Percentiles rank a stretch among this genome's conserved stretches.
These are phyloP conservation scores for Tipula vernalis DNA, from an alignment of 2,888 invertebrate genomes.

Conservation along the genomic window DNA sequence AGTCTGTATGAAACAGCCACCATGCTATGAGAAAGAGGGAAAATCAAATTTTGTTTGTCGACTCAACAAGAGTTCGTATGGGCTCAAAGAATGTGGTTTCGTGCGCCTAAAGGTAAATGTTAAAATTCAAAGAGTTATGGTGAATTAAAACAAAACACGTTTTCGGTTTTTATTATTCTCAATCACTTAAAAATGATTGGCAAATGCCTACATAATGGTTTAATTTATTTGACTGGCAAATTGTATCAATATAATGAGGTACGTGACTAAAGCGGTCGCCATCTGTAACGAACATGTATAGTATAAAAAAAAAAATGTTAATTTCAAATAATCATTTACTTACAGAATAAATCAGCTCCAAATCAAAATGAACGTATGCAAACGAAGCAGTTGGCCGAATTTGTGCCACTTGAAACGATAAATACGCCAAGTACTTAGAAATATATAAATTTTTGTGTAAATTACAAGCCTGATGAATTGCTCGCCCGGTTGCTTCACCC, in stretches of 20 bases:
- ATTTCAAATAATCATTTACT: background rate
- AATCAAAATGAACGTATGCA: constrained; percentile 10
- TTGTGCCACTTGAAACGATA: constrained; percentile 9
- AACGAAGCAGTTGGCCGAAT: background rate
- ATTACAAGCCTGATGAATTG: background rate
- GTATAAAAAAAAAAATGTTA: background rate
- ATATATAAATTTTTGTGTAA: background rate
- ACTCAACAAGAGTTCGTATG: too few relatives aligned
- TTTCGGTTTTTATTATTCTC: too few relatives aligned
- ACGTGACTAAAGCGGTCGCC: background rate
- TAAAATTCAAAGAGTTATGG: too few relatives aligned
- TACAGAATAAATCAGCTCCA: constrained; percentile 11
- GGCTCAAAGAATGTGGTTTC: too few relatives aligned
- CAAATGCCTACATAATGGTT: background rate
- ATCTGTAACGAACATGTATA: background rate
- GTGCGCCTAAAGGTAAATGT: too few relatives aligned
- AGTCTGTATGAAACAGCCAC: too few relatives aligned
- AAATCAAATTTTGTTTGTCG: too few relatives aligned
- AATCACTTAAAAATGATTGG: background rate
- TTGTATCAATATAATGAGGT: constrained; percentile 12
- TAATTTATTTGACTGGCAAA: constrained; percentile 7
- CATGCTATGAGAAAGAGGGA: too few relatives aligned
- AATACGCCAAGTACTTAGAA: background rate
- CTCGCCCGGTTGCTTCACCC: background rate
- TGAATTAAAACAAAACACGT: too few relatives aligned